These are phyloP conservation scores for Pseudopodoces humilis DNA, from an alignment of 2,113 vertebrate genomes.

Conservation along the genomic window DNA sequence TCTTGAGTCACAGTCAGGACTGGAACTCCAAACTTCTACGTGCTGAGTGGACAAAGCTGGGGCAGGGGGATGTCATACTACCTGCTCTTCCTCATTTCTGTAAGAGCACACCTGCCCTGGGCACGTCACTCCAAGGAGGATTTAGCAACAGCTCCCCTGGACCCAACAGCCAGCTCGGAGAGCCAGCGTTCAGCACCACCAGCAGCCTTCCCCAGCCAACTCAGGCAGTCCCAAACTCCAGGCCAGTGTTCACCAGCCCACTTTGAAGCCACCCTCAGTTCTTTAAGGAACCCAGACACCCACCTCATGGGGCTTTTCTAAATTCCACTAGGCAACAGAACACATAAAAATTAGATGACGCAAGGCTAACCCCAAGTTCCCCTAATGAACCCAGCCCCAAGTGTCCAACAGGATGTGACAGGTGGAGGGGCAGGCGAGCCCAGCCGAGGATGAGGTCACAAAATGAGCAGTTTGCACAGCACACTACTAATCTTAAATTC, in stretches of 20 bases:
- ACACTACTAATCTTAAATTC: conserved; percentile 53
- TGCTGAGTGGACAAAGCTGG: neutral
- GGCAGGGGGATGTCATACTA: neutral
- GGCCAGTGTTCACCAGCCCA: neutral
- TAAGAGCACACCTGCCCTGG: neutral
- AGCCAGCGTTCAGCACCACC: neutral
- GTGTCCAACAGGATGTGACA: conserved; percentile 58
- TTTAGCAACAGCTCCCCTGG: neutral
- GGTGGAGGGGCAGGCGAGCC: conserved; percentile 26
- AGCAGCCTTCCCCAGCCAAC: neutral
- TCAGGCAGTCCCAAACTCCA: neutral
- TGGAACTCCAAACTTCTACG: neutral
- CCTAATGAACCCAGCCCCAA: conserved; percentile 30
- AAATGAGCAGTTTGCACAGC: conserved; percentile 42
- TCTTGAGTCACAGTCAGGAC: neutral
- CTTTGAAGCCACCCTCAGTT: neutral
- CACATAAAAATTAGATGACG: conserved; percentile 22
- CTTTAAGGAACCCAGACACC: neutral
- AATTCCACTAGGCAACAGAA: conserved; percentile 29
- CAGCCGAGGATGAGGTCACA: conserved; percentile 2
- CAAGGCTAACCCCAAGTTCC: neutral
- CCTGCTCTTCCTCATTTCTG: neutral
- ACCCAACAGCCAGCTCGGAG: neutral
- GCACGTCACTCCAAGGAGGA: rapidly evolving
- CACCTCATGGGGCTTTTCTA: neutral